A percentile compares a stretch with the other conserved stretches of the same genome.
Conservation (phyloP, 2,797 vertebrate genomes). For the Microctenopoma lineatum region DNA sequence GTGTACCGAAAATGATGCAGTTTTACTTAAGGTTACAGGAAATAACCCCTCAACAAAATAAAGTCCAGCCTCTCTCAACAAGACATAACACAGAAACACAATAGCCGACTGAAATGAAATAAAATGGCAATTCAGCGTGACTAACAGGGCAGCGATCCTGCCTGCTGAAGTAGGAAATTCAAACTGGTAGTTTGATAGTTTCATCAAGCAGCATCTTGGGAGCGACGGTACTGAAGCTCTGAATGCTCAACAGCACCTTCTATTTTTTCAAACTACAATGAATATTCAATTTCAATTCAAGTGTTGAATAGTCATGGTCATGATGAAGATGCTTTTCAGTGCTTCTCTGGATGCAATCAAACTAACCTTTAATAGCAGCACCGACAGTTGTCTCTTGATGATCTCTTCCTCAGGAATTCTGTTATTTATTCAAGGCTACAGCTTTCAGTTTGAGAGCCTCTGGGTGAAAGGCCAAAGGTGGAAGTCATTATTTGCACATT, state of each 20-base stretch:
- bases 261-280: slow-evolving; percentile 19
- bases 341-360: slow-evolving; percentile 25
- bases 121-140: slow-evolving; percentile 5
- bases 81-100: background rate
- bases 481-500: slow-evolving; percentile 23
- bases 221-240: slow-evolving; percentile 23
- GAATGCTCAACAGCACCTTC: slow-evolving; percentile 38
- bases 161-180: slow-evolving; percentile 12
- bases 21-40: no score
- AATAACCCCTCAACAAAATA: no score
- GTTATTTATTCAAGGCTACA: slow-evolving; percentile 41
- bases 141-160: background rate
- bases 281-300: slow-evolving; percentile 36
- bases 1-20: no score
- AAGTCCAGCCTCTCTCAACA: background rate
- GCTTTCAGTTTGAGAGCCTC: slow-evolving; percentile 8
- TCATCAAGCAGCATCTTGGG: slow-evolving; percentile 33
- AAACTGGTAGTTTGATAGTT: slow-evolving; percentile 16
- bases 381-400: background rate
- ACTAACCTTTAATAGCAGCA: slow-evolving; percentile 27
- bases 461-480: slow-evolving; percentile 27
- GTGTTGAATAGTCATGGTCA: slow-evolving; percentile 25
- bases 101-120: background rate
- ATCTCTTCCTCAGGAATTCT: slow-evolving; percentile 21
- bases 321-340: slow-evolving; percentile 35